Base-by-base conservation (phyloP, 1,140 invertebrate genomes). In the Odontomachus brunneus region DNA sequence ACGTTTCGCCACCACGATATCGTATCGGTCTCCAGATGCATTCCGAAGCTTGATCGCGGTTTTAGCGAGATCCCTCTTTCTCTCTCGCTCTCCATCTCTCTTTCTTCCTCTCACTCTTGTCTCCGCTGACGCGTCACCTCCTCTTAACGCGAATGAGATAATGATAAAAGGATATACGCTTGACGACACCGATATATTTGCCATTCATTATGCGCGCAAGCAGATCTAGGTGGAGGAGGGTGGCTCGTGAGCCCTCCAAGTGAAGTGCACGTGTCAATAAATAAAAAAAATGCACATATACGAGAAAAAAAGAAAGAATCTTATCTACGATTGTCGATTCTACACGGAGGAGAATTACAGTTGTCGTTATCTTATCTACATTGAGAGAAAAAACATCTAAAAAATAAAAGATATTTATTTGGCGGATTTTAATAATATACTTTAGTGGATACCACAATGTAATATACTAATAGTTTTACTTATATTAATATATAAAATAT, bases 11-110 rank as follows among this genome's bases (percentile, higher is more conserved):
- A 33, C 22, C 22, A 19, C 22, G 48, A 60, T 49, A 71, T 59
- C 57, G 12, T 49, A 72, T 26, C 26, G 38, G 26, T 2, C 38
- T 22, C 15, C 9, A 22, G 53, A 60, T 14, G 17, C 44, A 73
- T 82, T 60, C 26, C 44, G 67, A 81, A 71, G 60, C 26, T 44
- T 29, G 12, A 60, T 33, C 53, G 15, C 24, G 53, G 1, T 53
- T 63, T 26, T 48, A 53, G 19, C 63, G 19, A 33, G 67, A 72
- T 83, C 84, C 82, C 65, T 82, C 72, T 72, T 33, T 78, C 66
- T 83, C 26, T 72, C 72, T 84, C 84, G 82, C 71, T 82, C 72
- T 72, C 51, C 67, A 44, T 78, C 66, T 83, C 26, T 63, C 24
- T 74, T 12, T 62, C 51, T 57, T 69, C 84, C 65, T 29, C 49